Base-by-base conservation (phyloP, 2,888 invertebrate genomes). In the Prosopocoilus inquinatus region DNA sequence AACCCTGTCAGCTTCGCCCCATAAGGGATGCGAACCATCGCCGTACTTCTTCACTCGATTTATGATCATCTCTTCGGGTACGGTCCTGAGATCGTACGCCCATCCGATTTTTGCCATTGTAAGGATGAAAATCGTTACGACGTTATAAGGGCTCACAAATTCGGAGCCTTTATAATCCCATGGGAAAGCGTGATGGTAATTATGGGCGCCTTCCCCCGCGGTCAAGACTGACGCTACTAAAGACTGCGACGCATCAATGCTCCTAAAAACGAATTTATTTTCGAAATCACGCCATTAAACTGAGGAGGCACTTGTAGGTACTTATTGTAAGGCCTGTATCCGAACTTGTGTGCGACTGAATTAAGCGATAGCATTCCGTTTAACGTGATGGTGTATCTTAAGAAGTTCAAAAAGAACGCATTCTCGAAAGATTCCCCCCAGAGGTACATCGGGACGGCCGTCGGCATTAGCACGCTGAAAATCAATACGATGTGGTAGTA, bases 31-130 rank as follows among this genome's bases (percentile, higher is more conserved):
- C 2, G 38, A 38, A 0, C 89, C 89, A 60, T 91, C 90, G 0
- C 91, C 92, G 0, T 91, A 90, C 64, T 90, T 81, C 13, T 77
- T 70, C 0, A 85, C 84, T 48, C 92, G 79, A 70, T 84, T 86
- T 53, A 81, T 76, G 2, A 91, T 81, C 80, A 89, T 82, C 3
- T 87, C 84, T 3, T 78, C 72, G 9, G 87, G 82, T 0, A 90
- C 90, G 5, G 85, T 88, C 75, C 90, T 91, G 67, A 91, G n/a
- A 9, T 38, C 38, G 38, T 38, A 38, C 3, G 38, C 38, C 38
- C 38, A 38, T 38, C 38, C 38, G 8, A 38, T 38, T 38, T 38
- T 38, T 4, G 3, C 38, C 38, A 38, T 38, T 1, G 12, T 4
- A 2, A 2, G 11, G 38, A 38, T 11, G 38, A 38, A 38, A 4